Evolutionary conservation across 2,113 vertebrate species (phyloP), one percentile per base, ranked within the genome.

Genomic region (Dicrurus megarhynchus): DNA sequence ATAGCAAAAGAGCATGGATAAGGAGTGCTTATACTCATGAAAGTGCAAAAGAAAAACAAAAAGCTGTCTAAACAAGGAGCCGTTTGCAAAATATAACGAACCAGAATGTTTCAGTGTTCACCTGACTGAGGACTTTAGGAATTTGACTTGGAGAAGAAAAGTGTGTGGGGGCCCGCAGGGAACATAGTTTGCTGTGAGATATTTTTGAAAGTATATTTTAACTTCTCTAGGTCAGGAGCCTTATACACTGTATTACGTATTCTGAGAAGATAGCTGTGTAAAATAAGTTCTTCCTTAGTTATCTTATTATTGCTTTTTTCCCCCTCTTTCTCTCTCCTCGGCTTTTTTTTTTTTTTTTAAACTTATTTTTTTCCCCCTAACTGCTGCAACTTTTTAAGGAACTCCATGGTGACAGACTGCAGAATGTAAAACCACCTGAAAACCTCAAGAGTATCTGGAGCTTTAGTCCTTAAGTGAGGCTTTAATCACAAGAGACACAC

Each of bases 271-370:
- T 3, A 61, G 1, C 5, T 30, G 16, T 56, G 19, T 53, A 57
- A 83, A 88, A 33, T 22, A 74, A 57, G 32, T 53, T 77, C 23
- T 65, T 74, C 17, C 8, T 50, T 50, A 53, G 5, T 69, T 74
- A 57, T 57, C 7, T 41, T 78, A 21, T 13, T 80, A 11, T 46
- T 70, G 27, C 2, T 19, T 44, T 35, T 16, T 23, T 15, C 23
- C 1, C 0, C 2, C 6, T 2, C 1, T 20, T 11, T 44, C 11
- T 47, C 4, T 14, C 9, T 27, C 15, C 8, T 11, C 1, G 0
- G 1, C 2, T 7, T 26, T 13, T 27, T 11, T 41, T 23, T 26
- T 5, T 7, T 8, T 28, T 21, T 30, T 37, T 16, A 13, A n/a
- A 12, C 6, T 24, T 20, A 3, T 47, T 11, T 35, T 17, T 26